A percentile compares a stretch with the other conserved stretches of the same genome.
Conservation (phyloP, 1,140 invertebrate species). For the Drosophila kurseongensis region DNA sequence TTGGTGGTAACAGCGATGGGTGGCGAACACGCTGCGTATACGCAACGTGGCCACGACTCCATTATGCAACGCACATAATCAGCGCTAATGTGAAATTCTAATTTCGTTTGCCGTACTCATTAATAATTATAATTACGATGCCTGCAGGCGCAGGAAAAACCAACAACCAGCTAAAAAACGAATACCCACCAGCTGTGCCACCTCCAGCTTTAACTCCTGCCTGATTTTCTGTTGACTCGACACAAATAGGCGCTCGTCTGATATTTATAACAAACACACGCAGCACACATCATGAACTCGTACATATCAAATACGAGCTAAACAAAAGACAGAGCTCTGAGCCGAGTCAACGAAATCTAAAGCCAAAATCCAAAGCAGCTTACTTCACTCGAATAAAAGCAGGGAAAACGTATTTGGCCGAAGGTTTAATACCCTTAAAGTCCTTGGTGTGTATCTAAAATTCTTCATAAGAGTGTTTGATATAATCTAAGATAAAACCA, state of each 20-base stretch:
- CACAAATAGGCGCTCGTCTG: slow-evolving; percentile 62
- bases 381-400: slow-evolving; percentile 25
- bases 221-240: slow-evolving; percentile 46
- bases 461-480: not conserved
- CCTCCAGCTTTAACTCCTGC: slow-evolving; percentile 23
- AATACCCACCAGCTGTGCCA: slow-evolving; percentile 31
- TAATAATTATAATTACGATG: slow-evolving; percentile 73
- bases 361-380: slow-evolving; percentile 67
- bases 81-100: slow-evolving; percentile 68
- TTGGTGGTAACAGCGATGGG: slow-evolving; percentile 9
- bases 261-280: slow-evolving; percentile 68
- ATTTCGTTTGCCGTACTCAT: slow-evolving; percentile 66
- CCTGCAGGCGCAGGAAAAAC: slow-evolving; percentile 10
- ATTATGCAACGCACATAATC: slow-evolving; percentile 70
- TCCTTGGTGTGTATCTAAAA: not conserved
- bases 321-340: slow-evolving; percentile 67
- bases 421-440: slow-evolving; percentile 14
- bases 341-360: slow-evolving; percentile 74
- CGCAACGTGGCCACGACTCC: slow-evolving; percentile 40
- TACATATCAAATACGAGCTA: slow-evolving; percentile 32
- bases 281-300: slow-evolving; percentile 22
- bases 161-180: slow-evolving; percentile 3
- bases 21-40: slow-evolving; percentile 44
- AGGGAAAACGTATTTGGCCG: not conserved
- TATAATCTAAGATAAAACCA: too few relatives aligned